Evolutionary conservation across 2,888 invertebrate genomes (phyloP).

Genomic region (Drosophila maculinotata): DNA sequence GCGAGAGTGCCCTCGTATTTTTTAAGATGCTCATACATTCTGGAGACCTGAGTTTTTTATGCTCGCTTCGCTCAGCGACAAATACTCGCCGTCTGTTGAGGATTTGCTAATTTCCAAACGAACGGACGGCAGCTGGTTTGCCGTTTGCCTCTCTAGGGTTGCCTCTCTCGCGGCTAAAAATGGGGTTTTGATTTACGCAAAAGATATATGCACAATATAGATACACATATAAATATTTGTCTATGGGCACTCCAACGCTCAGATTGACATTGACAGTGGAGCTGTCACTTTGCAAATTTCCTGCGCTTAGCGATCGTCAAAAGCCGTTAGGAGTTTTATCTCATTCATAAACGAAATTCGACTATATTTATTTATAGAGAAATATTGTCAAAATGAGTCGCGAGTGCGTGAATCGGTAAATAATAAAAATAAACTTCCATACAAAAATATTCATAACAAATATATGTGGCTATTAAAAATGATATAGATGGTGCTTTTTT

Average conservation of each 20-base stretch:
- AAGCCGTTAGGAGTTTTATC: constrained; percentile 9
- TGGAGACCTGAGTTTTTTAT: constrained; percentile 64
- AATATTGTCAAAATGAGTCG: constrained; percentile 45
- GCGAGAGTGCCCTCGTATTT: neutral
- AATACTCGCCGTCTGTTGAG: constrained; percentile 30
- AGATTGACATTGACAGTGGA: constrained; percentile 74
- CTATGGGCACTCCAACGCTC: constrained; percentile 52
- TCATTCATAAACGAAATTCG: neutral
- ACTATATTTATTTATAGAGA: constrained; percentile 11
- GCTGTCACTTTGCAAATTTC: constrained; percentile 39
- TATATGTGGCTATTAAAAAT: constrained; percentile 15
- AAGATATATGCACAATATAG: constrained; percentile 54
- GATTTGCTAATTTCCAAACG: constrained; percentile 57
- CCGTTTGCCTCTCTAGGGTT: constrained; percentile 9
- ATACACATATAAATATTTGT: constrained; percentile 73
- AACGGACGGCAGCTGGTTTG: neutral
- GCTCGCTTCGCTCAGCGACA: constrained; percentile 35
- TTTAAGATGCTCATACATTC: constrained; percentile 56
- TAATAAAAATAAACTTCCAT: constrained; percentile 3
- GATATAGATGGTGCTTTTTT: constrained; percentile 20
- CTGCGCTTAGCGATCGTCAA: constrained; percentile 15
- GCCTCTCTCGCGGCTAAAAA: constrained; percentile 51
- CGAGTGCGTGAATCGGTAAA: constrained; percentile 58
- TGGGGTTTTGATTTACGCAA: constrained; percentile 70
- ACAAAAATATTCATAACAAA: constrained; percentile 5